phyloP scores from a whole-genome alignment of 2,888 invertebrate species.

The Parthenolecanium corni region DNA sequence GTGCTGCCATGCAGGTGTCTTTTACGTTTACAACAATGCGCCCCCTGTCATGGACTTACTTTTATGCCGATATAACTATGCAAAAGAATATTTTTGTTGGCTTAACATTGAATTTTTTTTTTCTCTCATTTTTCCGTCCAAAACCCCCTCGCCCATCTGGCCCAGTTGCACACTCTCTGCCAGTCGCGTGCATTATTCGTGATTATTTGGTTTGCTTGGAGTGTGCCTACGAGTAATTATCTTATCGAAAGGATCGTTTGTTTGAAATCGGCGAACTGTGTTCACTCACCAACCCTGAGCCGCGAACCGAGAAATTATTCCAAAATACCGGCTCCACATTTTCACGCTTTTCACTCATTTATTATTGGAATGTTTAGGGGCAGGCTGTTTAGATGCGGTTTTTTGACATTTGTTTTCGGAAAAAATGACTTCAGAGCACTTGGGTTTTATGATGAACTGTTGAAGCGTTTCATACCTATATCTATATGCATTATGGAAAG shows the following conservation, averaged over 20 bases:
- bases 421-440: too few species aligned
- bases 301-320: too few species aligned
- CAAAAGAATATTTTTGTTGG: background rate
- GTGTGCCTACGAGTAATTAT: background rate
- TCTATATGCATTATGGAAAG: too few species aligned
- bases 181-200: slow-evolving; percentile 24
- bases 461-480: too few species aligned
- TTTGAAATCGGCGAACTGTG: background rate
- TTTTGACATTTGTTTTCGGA: too few species aligned
- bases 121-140: background rate
- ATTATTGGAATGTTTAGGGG: too few species aligned
- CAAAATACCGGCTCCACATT: too few species aligned
- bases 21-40: slow-evolving; percentile 5
- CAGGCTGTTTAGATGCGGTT: too few species aligned
- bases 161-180: background rate
- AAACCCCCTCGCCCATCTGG: too few species aligned
- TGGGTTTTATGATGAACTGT: too few species aligned
- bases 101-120: background rate
- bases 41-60: background rate
- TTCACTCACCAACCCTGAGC: too few species aligned
- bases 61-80: background rate
- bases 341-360: too few species aligned
- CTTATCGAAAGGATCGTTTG: slow-evolving; percentile 5
- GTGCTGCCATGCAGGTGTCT: slow-evolving; percentile 25
- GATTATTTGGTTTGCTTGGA: background rate